Percentiles rank a stretch among this genome's conserved stretches.
These are phyloP conservation scores for Trematocara stigmaticum DNA, from an alignment of 2,113 vertebrate genomes.

Conservation along the genomic window DNA sequence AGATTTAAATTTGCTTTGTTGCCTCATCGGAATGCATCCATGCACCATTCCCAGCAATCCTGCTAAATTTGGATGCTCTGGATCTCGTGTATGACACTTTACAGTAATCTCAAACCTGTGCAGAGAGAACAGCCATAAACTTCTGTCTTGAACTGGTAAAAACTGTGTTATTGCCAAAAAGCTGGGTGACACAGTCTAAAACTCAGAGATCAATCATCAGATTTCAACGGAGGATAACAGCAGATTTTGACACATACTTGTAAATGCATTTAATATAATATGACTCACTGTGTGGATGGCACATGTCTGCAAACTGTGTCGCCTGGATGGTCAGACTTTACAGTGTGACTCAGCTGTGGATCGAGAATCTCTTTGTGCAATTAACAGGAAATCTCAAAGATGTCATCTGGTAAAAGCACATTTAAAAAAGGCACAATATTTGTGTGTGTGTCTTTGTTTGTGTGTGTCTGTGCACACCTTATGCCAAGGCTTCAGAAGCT, in stretches of 20 bases:
- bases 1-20: not conserved
- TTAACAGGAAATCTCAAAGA: constrained; percentile 24
- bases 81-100: not conserved
- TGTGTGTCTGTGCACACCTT: not conserved
- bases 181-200: not conserved
- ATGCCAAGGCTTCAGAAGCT: constrained; percentile 17
- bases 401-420: not conserved
- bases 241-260: not conserved
- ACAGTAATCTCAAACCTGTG: not conserved
- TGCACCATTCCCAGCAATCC: not conserved
- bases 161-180: not conserved
- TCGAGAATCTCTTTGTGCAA: not conserved
- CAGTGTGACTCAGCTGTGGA: not conserved
- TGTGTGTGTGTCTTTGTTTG: not conserved
- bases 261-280: not conserved
- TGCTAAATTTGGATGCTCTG: not conserved
- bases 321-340: not conserved
- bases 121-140: not conserved
- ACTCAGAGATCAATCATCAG: not conserved
- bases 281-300: not conserved
- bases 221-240: not conserved
- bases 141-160: not conserved
- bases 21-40: not conserved
- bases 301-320: not conserved
- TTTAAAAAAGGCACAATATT: not conserved